Evolutionary conservation across 2,888 invertebrate genomes (phyloP).

Genomic region (Stegophylla sp.): DNA sequence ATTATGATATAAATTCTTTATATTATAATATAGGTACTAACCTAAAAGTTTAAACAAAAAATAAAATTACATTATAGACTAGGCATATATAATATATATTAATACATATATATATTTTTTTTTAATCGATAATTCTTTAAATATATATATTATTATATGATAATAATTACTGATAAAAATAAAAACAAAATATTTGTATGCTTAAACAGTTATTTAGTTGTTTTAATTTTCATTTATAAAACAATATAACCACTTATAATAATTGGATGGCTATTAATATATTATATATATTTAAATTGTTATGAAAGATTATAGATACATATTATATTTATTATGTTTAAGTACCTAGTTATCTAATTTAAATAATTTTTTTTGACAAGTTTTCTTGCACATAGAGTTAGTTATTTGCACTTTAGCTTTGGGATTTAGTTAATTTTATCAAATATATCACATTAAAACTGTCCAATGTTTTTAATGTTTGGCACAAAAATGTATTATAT

Average conservation of each 20-base stretch:
- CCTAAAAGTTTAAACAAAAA: slow-evolving; percentile 52
- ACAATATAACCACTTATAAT: slow-evolving; percentile 45
- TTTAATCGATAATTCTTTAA: slow-evolving; percentile 38
- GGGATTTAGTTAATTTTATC: slow-evolving; percentile 45
- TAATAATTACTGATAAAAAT: slow-evolving; percentile 49
- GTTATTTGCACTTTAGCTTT: slow-evolving; percentile 49
- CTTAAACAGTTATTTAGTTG: slow-evolving; percentile 40
- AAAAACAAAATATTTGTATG: slow-evolving; percentile 29
- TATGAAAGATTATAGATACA: background rate
- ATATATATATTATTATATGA: slow-evolving; percentile 42
- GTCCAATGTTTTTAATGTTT: slow-evolving; percentile 46
- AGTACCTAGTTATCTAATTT: slow-evolving; percentile 9
- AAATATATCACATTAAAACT: slow-evolving; percentile 58
- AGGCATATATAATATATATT: slow-evolving; percentile 31
- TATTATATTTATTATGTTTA: background rate
- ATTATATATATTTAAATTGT: no score
- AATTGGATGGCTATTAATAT: slow-evolving; percentile 46
- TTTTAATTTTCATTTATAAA: slow-evolving; percentile 25
- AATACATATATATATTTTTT: no score
- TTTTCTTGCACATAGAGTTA: slow-evolving; percentile 38
- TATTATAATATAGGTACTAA: slow-evolving; percentile 43
- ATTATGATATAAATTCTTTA: slow-evolving; percentile 59
- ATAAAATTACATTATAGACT: slow-evolving; percentile 55
- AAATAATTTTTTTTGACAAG: background rate
- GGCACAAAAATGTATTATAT: slow-evolving; percentile 49